A percentile compares a stretch with the other conserved stretches of the same genome.
These are phyloP conservation scores for Sericinus montela DNA, from an alignment of 2,888 invertebrate species.

Conservation along the genomic window DNA sequence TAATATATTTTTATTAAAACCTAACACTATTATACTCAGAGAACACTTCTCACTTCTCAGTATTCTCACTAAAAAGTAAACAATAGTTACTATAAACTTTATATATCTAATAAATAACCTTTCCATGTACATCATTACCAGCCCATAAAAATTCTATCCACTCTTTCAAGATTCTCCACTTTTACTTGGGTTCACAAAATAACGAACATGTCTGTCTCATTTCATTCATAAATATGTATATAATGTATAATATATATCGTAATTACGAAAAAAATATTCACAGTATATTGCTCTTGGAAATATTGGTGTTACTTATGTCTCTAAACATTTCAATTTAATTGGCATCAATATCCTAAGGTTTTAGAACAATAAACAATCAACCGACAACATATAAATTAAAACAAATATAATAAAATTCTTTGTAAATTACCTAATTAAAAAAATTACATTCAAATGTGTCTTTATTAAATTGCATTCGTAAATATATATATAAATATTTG, in stretches of 20 bases:
- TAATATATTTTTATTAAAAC: not conserved
- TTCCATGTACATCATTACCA: constrained; percentile 3
- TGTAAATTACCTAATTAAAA: not conserved
- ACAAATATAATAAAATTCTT: not conserved
- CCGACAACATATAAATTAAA: no score
- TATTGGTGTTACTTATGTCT: constrained; percentile 8
- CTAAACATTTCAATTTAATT: constrained; percentile 9
- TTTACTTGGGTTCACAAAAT: no score
- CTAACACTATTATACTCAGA: not conserved
- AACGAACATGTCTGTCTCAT: no score
- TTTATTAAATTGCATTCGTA: constrained; percentile 24
- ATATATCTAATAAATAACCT: constrained; percentile 9
- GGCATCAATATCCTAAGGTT: constrained; percentile 9
- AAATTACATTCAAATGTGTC: not conserved
- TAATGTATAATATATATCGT: no score
- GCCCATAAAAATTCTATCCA: constrained; percentile 2
- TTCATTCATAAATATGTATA: no score
- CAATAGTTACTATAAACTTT: not conserved
- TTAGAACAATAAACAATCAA: no score
- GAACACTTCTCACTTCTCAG: constrained; percentile 10
- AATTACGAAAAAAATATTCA: not conserved
- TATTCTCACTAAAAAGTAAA: not conserved
- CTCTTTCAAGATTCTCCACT: not conserved
- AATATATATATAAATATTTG: constrained; percentile 21
- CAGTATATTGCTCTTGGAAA: constrained; percentile 14